Percentiles rank a stretch among this genome's conserved stretches.
phyloP scores from a whole-genome alignment of 2,888 invertebrate genomes.

The Meiosimyza decipiens region DNA sequence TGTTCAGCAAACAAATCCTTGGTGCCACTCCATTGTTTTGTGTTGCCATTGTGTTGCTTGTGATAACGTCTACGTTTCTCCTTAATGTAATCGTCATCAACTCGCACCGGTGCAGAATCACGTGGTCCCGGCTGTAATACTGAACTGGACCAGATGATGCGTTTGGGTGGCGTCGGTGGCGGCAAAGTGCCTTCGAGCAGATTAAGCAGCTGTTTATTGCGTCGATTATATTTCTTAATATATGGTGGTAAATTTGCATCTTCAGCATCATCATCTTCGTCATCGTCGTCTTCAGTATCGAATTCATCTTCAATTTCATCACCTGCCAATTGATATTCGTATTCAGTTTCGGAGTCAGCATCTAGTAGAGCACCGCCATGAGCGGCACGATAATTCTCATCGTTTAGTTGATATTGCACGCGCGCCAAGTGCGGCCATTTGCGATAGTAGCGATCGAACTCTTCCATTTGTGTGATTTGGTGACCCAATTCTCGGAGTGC shows the following conservation, averaged over 20 bases:
- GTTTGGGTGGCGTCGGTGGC: constrained; percentile 50
- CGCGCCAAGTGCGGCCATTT: constrained; percentile 66
- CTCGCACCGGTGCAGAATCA: constrained; percentile 41
- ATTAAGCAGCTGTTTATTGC: constrained; percentile 64
- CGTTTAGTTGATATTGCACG: constrained; percentile 61
- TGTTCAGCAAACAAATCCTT: constrained; percentile 58
- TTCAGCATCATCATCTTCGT: constrained; percentile 49
- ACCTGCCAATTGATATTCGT: constrained; percentile 44
- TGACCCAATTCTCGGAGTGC: constrained; percentile 53
- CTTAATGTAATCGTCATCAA: constrained; percentile 58
- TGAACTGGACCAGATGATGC: constrained; percentile 52
- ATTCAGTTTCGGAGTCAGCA: constrained; percentile 48
- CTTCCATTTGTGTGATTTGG: constrained; percentile 60
- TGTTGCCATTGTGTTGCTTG: constrained; percentile 35
- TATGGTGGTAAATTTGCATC: constrained; percentile 63
- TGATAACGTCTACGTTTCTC: constrained; percentile 59
- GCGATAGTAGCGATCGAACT: constrained; percentile 61
- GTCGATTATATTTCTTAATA: constrained; percentile 64
- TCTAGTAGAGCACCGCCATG: constrained; percentile 47
- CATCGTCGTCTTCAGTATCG: constrained; percentile 46
- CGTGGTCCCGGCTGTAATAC: constrained; percentile 54
- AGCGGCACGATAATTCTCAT: constrained; percentile 56
- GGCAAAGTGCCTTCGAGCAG: constrained; percentile 63
- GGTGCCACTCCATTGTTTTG: constrained; percentile 40
- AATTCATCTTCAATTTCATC: neutral